phyloP scores from a whole-genome alignment of 2,888 invertebrate genomes.

The Minunthozetes semirufus region DNA sequence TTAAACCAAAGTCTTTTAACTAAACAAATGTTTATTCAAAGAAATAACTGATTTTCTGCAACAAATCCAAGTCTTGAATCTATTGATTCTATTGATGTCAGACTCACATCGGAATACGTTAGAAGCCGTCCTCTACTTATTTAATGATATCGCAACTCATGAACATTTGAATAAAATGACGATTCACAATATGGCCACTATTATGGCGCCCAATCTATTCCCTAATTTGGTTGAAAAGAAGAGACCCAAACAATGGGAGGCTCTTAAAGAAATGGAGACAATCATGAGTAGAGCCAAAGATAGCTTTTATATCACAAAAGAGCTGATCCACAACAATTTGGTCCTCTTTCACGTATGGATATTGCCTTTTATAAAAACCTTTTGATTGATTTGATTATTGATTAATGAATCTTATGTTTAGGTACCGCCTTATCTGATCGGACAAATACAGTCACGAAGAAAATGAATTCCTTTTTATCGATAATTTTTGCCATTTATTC shows the following conservation, averaged over 20 bases:
- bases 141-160: constrained; percentile 1
- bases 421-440: constrained; percentile 19
- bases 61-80: constrained; percentile 30
- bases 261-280: background rate
- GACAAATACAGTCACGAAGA: background rate
- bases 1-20: background rate
- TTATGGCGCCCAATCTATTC: constrained; percentile 33
- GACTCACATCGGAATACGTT: constrained; percentile 31
- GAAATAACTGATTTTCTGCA: background rate
- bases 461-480: background rate
- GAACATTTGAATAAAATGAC: constrained; percentile 25
- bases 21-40: background rate
- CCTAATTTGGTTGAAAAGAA: constrained; percentile 8
- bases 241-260: background rate
- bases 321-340: background rate
- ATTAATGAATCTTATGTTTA: background rate
- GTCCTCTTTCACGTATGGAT: constrained; percentile 6
- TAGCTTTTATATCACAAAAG: background rate
- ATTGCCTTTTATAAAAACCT: background rate
- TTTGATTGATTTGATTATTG: background rate
- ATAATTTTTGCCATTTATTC: no score
- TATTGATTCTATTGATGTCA: constrained; percentile 29
- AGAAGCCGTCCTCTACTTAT: constrained; percentile 20
- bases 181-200: constrained; percentile 22
- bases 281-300: background rate